Conservation (phyloP, 2,113 vertebrate genomes). For the Dipodomys ordii region DNA sequence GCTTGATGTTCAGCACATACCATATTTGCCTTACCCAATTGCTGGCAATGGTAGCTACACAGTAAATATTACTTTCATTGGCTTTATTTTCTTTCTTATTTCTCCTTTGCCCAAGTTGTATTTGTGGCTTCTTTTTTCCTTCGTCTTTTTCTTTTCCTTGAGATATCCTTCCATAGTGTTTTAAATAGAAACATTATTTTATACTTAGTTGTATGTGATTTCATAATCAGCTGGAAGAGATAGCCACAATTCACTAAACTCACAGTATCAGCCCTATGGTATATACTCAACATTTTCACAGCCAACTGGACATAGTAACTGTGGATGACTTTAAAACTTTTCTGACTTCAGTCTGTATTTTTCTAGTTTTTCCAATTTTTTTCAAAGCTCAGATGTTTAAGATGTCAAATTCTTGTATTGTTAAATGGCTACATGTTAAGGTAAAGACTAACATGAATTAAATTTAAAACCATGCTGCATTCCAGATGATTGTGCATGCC, state of each 20-base stretch:
- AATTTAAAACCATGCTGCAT: not conserved
- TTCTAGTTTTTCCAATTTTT: not conserved
- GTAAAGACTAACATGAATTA: not conserved
- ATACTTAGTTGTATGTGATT: not conserved
- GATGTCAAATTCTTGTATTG: not conserved
- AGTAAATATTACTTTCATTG: conserved; percentile 30
- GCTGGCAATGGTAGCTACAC: not conserved
- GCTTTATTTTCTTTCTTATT: not conserved
- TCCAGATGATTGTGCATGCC: not conserved
- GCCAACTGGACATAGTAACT: not conserved
- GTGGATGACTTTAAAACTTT: not conserved
- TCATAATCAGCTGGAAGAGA: not conserved
- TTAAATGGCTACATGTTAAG: not conserved
- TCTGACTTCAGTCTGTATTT: not conserved
- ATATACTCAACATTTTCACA: not conserved
- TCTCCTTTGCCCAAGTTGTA: not conserved
- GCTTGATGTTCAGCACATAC: not conserved
- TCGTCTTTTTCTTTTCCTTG: not conserved
- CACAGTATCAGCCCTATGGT: not conserved
- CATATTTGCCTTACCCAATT: not conserved
- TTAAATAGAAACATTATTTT: not conserved
- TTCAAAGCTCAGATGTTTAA: conserved; percentile 4
- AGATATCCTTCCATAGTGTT: not conserved
- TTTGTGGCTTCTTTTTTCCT: not conserved
- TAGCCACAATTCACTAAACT: not conserved